Conservation (phyloP, 1,140 invertebrate species). For the Neodiprion lecontei region DNA sequence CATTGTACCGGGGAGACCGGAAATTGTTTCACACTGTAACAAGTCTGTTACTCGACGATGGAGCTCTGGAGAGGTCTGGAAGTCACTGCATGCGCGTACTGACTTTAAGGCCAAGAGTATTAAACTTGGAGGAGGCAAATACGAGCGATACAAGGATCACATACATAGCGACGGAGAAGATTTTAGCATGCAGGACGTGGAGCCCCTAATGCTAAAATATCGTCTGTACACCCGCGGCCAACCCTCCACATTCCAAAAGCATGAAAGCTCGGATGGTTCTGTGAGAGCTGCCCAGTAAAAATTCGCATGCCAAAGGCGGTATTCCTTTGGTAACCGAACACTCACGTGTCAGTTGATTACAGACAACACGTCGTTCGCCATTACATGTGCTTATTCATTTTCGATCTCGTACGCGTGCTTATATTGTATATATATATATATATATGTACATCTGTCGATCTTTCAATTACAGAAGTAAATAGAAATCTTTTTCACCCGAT, state of each 20-base stretch:
- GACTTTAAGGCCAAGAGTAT: background rate
- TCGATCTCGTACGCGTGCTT: slow-evolving; percentile 2
- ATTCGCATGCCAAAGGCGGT: background rate
- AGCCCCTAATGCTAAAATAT: slow-evolving; percentile 44
- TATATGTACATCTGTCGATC: slow-evolving; percentile 22
- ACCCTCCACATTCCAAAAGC: background rate
- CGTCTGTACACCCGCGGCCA: slow-evolving; percentile 26
- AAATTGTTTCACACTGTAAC: too few species aligned
- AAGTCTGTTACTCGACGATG: background rate
- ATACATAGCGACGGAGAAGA: slow-evolving; percentile 1
- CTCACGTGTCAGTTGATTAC: background rate
- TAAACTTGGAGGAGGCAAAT: background rate
- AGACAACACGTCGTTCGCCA: background rate
- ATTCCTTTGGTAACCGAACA: background rate
- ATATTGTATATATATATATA: slow-evolving; percentile 2
- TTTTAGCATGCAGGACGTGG: slow-evolving; percentile 40
- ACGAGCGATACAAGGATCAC: background rate
- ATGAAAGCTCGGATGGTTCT: background rate
- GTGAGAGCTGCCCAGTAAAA: background rate
- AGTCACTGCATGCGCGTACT: background rate
- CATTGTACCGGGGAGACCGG: too few species aligned
- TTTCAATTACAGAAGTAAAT: slow-evolving; percentile 13
- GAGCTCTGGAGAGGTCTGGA: background rate
- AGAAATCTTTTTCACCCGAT: background rate
- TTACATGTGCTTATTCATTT: slow-evolving; percentile 11